These are phyloP conservation scores for Chalcis sispes DNA, from an alignment of 2,888 invertebrate genomes.

Conservation along the genomic window DNA sequence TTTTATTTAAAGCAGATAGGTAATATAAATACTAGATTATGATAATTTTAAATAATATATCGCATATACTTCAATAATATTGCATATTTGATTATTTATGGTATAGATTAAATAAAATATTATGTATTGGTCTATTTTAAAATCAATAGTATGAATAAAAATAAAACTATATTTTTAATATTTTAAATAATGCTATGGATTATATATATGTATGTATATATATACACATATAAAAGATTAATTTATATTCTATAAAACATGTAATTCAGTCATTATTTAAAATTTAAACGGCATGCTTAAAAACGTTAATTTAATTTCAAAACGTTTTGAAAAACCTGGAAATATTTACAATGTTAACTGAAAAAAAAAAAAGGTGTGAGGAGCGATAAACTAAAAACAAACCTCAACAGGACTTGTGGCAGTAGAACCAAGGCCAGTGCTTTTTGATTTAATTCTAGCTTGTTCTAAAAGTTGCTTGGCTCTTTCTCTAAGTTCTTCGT, in stretches of 20 bases:
- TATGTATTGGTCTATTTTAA: no score
- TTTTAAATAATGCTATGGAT: no score
- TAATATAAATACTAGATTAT: not conserved
- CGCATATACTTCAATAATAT: no score
- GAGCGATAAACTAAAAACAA: slow-evolving; percentile 57
- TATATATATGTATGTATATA: no score
- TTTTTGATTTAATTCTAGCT: slow-evolving; percentile 78
- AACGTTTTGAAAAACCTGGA: slow-evolving; percentile 17
- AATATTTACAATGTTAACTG: slow-evolving; percentile 1
- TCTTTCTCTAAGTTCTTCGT: slow-evolving; percentile 90
- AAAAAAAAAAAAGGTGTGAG: slow-evolving; percentile 47
- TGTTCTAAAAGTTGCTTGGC: slow-evolving; percentile 90
- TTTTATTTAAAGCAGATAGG: not conserved
- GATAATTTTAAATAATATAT: no score
- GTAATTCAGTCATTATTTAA: not conserved
- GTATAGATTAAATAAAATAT: no score
- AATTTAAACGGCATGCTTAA: no score
- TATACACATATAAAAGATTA: no score
- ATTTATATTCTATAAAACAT: no score
- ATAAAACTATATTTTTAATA: no score
- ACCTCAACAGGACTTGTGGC: slow-evolving; percentile 79
- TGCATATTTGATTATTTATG: no score
- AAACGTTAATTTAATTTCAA: not conserved
- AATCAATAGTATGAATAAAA: no score
- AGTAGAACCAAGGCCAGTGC: slow-evolving; percentile 76